A percentile compares a stretch with the other conserved stretches of the same genome.
Conservation (phyloP, 2,888 invertebrate species). For the Polyommatus icarus region DNA sequence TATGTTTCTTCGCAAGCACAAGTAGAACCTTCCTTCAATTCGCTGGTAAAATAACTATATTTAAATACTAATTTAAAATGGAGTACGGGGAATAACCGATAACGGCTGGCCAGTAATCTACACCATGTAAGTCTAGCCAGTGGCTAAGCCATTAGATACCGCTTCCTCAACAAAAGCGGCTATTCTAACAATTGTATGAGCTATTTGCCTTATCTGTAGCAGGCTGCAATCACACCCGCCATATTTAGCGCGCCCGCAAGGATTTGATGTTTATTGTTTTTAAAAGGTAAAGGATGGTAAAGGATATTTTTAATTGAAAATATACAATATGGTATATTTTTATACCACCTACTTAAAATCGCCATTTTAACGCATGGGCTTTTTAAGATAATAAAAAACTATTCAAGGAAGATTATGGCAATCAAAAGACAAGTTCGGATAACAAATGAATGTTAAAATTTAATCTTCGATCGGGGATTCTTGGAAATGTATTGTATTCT, state of each 20-base stretch:
- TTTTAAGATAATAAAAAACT: too few species aligned
- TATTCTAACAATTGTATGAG: slow-evolving; percentile 79
- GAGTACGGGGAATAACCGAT: slow-evolving; percentile 9
- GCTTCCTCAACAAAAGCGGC: slow-evolving; percentile 78
- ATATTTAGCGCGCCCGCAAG: slow-evolving; percentile 45
- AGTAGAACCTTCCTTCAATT: not conserved
- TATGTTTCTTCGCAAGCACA: too few species aligned
- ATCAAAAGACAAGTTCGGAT: too few species aligned
- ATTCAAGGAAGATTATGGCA: too few species aligned
- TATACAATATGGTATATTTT: not conserved
- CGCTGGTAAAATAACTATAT: slow-evolving; percentile 11
- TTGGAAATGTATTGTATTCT: too few species aligned
- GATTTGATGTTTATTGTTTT: slow-evolving; percentile 41
- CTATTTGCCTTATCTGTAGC: slow-evolving; percentile 79
- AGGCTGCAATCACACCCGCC: slow-evolving; percentile 69
- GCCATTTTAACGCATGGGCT: too few species aligned
- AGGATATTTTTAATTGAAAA: not conserved
- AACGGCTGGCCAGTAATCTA: slow-evolving; percentile 58
- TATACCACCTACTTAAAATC: not conserved
- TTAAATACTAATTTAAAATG: slow-evolving; percentile 24
- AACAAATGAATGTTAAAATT: too few species aligned
- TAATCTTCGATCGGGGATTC: too few species aligned
- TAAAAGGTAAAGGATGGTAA: not conserved
- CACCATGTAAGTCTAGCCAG: slow-evolving; percentile 74
- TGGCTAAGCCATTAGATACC: slow-evolving; percentile 72